Conservation (phyloP, 92 coral and sea anemone species). For the Palythoa grandiflora region DNA sequence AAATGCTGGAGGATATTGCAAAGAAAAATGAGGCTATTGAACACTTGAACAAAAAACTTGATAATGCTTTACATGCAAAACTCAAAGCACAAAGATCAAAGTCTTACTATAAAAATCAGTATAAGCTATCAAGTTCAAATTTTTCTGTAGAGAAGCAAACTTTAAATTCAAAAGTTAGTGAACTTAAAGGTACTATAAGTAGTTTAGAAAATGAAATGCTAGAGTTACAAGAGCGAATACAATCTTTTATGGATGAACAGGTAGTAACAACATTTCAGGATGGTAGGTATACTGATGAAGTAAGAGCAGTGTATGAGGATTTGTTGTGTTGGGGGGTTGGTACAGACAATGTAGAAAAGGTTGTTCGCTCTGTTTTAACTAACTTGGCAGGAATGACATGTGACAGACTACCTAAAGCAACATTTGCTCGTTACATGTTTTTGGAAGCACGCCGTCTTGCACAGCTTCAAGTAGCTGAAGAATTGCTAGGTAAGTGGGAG, state of each 20-base stretch:
- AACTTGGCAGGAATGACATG: neutral
- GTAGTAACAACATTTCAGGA: conserved; percentile 1
- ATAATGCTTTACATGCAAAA: neutral
- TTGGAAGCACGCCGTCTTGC: conserved; percentile 31
- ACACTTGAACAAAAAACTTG: neutral
- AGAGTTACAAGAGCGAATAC: conserved; percentile 20
- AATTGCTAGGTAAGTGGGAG: neutral
- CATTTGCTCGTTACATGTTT: neutral
- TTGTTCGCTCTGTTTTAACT: neutral
- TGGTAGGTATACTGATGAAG: conserved; percentile 16
- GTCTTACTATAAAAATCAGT: neutral
- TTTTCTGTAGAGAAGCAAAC: conserved; percentile 17
- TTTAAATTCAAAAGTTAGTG: conserved; percentile 5
- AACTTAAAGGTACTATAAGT: conserved; percentile 8
- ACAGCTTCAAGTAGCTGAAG: conserved; percentile 36
- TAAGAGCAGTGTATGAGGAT: conserved; percentile 19
- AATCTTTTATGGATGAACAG: conserved; percentile 6
- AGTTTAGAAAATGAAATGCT: conserved; percentile 39
- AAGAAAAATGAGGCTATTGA: conserved; percentile 3
- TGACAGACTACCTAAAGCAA: conserved; percentile 23
- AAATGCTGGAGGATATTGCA: conserved; percentile 7
- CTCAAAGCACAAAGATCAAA: neutral
- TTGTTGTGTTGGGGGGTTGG: conserved; percentile 33
- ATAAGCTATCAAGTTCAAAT: conserved; percentile 8
- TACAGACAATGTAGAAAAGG: neutral